A percentile compares a stretch with the other conserved stretches of the same genome.
phyloP scores from a whole-genome alignment of 2,797 vertebrate genomes.

The Lithobates pipiens region DNA sequence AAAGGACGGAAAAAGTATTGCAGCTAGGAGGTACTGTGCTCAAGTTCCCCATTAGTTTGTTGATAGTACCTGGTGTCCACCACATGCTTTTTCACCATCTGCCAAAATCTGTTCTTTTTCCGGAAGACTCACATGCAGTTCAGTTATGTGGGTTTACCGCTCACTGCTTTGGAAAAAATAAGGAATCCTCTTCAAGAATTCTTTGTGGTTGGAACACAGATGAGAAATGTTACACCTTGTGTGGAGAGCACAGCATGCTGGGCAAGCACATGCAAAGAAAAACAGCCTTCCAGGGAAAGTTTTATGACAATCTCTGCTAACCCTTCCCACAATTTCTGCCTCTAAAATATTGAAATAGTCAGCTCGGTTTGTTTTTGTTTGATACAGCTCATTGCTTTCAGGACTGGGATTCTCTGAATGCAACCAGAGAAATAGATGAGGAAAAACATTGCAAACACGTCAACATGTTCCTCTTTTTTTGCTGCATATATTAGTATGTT shows the following conservation, averaged over 20 bases:
- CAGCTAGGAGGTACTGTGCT: not conserved
- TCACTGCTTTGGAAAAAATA: constrained; percentile 33
- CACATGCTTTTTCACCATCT: constrained; percentile 24
- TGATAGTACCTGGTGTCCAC: constrained; percentile 34
- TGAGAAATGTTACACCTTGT: constrained; percentile 31
- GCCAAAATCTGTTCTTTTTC: constrained; percentile 36
- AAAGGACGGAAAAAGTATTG: constrained; percentile 19
- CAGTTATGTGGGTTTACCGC: constrained; percentile 41
- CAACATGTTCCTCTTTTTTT: constrained; percentile 18
- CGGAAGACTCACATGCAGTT: constrained; percentile 28
- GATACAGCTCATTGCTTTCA: constrained; percentile 5
- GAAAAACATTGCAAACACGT: constrained; percentile 10
- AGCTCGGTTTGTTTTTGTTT: constrained; percentile 23
- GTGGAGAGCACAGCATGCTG: constrained; percentile 13
- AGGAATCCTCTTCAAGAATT: constrained; percentile 41
- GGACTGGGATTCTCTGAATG: not conserved
- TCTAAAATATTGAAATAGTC: constrained; percentile 20
- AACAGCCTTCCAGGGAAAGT: constrained; percentile 1
- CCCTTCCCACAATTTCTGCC: not conserved
- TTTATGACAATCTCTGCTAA: not conserved
- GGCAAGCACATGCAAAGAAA: constrained; percentile 3
- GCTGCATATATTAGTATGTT: constrained; percentile 34
- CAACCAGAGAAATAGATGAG: constrained; percentile 21
- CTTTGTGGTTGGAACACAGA: constrained; percentile 30
- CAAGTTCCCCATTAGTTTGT: constrained; percentile 22